Base-by-base conservation (phyloP, 2,888 invertebrate genomes). In the Troides oblongomaculatus region DNA sequence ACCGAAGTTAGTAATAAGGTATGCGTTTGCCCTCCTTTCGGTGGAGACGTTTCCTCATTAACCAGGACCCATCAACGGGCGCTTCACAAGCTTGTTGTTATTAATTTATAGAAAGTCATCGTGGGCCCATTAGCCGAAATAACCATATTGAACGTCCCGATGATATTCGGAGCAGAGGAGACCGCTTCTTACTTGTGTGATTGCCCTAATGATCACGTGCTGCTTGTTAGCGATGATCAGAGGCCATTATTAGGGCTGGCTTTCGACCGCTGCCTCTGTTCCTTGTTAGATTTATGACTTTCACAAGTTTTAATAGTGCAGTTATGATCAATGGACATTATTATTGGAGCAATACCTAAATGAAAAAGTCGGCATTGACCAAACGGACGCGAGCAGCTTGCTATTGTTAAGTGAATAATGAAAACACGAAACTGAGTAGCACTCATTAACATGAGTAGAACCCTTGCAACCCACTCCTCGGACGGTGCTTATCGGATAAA, bases 101-200 rank as follows among this genome's bases (percentile, higher is more conserved):
- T 91, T 90, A 90, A 92, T 91, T 89, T 92, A 90, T 92, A 90
- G 91, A 92, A 90, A 92, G 92, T 92, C 92, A 92, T 91, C 88
- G 86, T 84, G 77, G 74, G 79, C 78, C 90, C 90, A 92, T 92
- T 92, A 91, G 88, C 79, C 73, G 78, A 84, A 86, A 87, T 88
- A 84, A 84, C 87, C 90, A 90, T 90, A 90, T 88, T 87, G 91
- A 91, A 88, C 89, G 81, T 80, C 76, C 77, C 76, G 77, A 76
- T 77, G 86, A 88, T 90, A 88, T 85, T 79, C 74, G 77, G 78
- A 78, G 76, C 79, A 76, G 73, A 71, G 74, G 75, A 72, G 73
- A 77, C 79, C 82, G 81, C 84, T 86, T 79, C 85, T 79, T 80
- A 79, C 82, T 79, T 87, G 77, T 87, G 82, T 88, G 86, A 89